phyloP scores from a whole-genome alignment of 2,113 vertebrate species.

The Anser brachyrhynchus region DNA sequence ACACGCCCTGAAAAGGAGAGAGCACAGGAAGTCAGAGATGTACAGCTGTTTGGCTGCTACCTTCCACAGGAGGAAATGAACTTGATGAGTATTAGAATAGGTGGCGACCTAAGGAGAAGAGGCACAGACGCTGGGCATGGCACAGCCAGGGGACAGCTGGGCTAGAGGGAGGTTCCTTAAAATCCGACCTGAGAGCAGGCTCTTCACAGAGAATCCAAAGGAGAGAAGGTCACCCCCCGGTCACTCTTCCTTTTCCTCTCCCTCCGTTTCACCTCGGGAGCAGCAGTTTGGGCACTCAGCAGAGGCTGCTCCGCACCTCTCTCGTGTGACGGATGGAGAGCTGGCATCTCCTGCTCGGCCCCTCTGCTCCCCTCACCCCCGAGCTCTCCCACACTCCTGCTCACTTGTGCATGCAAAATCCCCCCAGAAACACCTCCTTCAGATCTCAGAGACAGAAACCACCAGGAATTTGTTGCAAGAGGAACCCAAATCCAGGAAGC shows the following conservation, averaged over 20 bases:
- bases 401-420: not conserved
- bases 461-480: not conserved
- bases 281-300: not conserved
- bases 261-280: too few species aligned
- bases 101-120: not conserved
- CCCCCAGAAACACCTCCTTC: not conserved
- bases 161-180: not conserved
- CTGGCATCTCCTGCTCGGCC: not conserved
- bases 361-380: fast-evolving
- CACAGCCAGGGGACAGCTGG: not conserved
- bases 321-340: not conserved
- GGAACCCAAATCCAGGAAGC: not conserved
- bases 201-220: not conserved
- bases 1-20: constrained; percentile 81
- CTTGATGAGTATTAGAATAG: not conserved
- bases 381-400: not conserved
- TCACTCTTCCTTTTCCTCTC: not conserved
- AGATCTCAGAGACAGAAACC: not conserved
- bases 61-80: fast-evolving
- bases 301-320: not conserved
- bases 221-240: not conserved
- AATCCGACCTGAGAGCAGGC: not conserved
- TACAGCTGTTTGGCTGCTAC: fast-evolving
- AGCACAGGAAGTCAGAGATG: not conserved
- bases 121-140: not conserved